These are phyloP conservation scores for Bhutanitis thaidina DNA, from an alignment of 2,888 invertebrate genomes.

Conservation along the genomic window DNA sequence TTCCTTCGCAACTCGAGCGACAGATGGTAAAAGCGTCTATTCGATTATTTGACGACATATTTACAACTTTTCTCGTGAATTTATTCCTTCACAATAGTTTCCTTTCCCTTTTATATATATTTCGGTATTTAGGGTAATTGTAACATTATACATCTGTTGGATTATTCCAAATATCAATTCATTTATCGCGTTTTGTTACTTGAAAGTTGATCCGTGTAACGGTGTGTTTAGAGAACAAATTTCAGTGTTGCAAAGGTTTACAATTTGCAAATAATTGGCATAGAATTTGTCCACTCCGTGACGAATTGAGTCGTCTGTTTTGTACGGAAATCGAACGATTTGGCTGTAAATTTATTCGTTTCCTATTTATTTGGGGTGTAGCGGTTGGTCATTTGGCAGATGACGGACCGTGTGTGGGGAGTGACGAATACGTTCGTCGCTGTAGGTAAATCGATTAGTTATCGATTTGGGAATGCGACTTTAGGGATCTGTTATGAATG, in stretches of 20 bases:
- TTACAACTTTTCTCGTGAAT: conserved; percentile 41
- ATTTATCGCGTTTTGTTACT: conserved; percentile 22
- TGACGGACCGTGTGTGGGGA: conserved; percentile 35
- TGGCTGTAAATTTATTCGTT: conserved; percentile 59
- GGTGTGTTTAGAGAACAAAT: conserved; percentile 18
- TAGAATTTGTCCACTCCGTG: conserved; percentile 51
- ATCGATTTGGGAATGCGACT: conserved; percentile 9
- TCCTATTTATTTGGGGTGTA: conserved; percentile 56
- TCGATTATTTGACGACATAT: conserved; percentile 43
- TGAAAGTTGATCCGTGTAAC: conserved; percentile 8
- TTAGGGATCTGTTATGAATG: conserved; percentile 3
- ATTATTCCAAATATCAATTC: conserved; percentile 33
- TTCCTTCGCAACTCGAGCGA: conserved; percentile 36
- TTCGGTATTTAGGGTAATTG: conserved; percentile 42
- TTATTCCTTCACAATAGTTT: conserved; percentile 32
- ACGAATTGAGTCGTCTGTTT: conserved; percentile 62
- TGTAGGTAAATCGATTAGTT: conserved; percentile 62
- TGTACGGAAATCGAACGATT: conserved; percentile 71
- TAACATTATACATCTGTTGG: conserved; percentile 36
- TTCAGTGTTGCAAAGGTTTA: conserved; percentile 9
- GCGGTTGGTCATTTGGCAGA: conserved; percentile 51
- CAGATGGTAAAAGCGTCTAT: conserved; percentile 57
- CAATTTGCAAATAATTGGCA: conserved; percentile 31
- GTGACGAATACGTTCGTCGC: conserved; percentile 47
- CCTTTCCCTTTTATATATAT: conserved; percentile 36